phyloP scores from a whole-genome alignment of 2,113 vertebrate species.

The Hemiprocne comata region DNA sequence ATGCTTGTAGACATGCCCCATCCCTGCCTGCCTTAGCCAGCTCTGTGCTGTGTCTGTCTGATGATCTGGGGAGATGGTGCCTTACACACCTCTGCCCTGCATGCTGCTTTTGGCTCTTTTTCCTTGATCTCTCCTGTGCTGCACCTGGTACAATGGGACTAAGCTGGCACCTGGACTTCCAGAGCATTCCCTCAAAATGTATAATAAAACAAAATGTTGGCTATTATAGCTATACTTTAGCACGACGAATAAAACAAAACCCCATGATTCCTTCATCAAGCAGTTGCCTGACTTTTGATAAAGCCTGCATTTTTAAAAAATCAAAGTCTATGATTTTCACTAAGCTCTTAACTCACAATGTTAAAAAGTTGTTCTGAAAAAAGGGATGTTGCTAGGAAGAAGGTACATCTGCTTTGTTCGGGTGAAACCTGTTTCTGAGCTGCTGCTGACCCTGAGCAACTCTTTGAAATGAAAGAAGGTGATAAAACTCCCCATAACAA shows the following conservation, averaged over 20 bases:
- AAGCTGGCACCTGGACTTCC: background rate
- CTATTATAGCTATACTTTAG: background rate
- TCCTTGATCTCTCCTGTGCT: background rate
- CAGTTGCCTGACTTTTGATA: background rate
- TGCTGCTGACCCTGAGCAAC: background rate
- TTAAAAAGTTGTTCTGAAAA: background rate
- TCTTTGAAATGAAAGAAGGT: background rate
- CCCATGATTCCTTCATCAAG: background rate
- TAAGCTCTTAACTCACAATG: rapidly evolving
- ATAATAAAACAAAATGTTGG: background rate
- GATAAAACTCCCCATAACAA: background rate
- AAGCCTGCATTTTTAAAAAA: background rate
- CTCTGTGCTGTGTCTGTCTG: background rate
- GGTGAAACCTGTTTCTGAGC: background rate
- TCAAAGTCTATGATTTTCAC: background rate
- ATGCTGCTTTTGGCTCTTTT: background rate
- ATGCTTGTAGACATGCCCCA: background rate
- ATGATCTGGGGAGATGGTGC: no score
- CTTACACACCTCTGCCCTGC: background rate
- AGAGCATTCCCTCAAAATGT: background rate
- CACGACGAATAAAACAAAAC: background rate
- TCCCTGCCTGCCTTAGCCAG: rapidly evolving
- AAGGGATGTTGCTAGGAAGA: background rate
- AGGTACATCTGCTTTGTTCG: background rate
- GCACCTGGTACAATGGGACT: no score